These are phyloP conservation scores for Papilio machaon DNA, from an alignment of 1,140 invertebrate species.

Conservation along the genomic window DNA sequence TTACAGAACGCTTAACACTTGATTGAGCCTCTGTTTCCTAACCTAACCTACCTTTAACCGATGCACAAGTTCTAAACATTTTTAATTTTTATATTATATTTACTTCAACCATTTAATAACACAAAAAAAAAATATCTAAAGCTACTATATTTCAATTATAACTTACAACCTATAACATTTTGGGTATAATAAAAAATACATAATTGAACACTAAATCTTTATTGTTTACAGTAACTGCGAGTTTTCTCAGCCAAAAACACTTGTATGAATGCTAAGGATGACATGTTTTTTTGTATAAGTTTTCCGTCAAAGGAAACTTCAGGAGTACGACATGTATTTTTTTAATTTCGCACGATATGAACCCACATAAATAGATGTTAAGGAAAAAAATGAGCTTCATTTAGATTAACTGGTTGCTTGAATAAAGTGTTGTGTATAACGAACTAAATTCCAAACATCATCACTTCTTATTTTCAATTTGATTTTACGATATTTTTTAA, in stretches of 20 bases:
- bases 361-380: constrained; percentile 73
- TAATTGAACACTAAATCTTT: not conserved
- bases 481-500: constrained; percentile 43
- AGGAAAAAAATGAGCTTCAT: constrained; percentile 80
- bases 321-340: not conserved
- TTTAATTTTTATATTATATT: no score
- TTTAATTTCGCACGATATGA: constrained; percentile 47
- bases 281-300: no score
- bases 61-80: no score
- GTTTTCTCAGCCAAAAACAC: no score
- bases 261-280: no score
- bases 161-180: not conserved
- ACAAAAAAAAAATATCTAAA: not conserved
- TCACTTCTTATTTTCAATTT: constrained; percentile 32
- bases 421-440: constrained; percentile 72
- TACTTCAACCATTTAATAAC: no score
- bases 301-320: no score
- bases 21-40: no score
- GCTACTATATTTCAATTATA: not conserved
- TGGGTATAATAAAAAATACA: not conserved
- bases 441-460: constrained; percentile 51
- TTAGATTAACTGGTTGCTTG: constrained; percentile 79
- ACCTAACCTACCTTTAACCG: no score
- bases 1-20: not conserved
- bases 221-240: no score